Percentiles rank a stretch among this genome's conserved stretches.
phyloP scores from a whole-genome alignment of 2,113 vertebrate genomes.

The Calidris pygmaea region DNA sequence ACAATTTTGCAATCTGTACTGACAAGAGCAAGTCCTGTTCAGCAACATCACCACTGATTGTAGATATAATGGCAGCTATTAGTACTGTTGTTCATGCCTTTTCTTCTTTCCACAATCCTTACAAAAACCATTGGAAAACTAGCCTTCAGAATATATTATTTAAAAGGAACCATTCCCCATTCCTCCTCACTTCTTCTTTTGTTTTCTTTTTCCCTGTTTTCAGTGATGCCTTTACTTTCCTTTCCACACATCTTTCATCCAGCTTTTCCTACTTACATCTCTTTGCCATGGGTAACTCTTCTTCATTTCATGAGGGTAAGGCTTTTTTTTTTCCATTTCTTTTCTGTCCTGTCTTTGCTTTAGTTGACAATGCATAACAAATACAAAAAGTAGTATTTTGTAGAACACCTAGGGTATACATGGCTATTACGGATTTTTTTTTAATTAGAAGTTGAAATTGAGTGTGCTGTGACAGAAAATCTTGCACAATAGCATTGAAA shows the following conservation, averaged over 20 bases:
- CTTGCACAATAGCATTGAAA: neutral
- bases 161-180: constrained; percentile 29
- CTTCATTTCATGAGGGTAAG: constrained; percentile 75
- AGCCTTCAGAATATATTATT: neutral
- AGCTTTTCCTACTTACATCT: constrained; percentile 67
- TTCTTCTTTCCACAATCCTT: neutral
- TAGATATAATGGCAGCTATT: neutral
- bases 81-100: neutral
- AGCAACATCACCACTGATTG: neutral
- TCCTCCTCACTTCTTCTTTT: constrained; percentile 57
- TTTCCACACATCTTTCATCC: constrained; percentile 72
- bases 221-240: constrained; percentile 69
- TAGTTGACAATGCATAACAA: neutral
- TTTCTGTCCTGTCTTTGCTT: constrained; percentile 39
- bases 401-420: neutral
- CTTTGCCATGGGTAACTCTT: constrained; percentile 71
- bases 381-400: neutral
- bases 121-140: neutral
- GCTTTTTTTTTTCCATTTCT: neutral
- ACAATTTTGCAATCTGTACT: neutral
- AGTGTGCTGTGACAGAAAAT: neutral
- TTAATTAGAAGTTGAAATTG: neutral
- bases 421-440: neutral
- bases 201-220: constrained; percentile 65
- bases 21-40: neutral